Percentiles rank a stretch among this genome's conserved stretches.
phyloP scores from a whole-genome alignment of 2,797 vertebrate genomes.

The Capromys pilorides region DNA sequence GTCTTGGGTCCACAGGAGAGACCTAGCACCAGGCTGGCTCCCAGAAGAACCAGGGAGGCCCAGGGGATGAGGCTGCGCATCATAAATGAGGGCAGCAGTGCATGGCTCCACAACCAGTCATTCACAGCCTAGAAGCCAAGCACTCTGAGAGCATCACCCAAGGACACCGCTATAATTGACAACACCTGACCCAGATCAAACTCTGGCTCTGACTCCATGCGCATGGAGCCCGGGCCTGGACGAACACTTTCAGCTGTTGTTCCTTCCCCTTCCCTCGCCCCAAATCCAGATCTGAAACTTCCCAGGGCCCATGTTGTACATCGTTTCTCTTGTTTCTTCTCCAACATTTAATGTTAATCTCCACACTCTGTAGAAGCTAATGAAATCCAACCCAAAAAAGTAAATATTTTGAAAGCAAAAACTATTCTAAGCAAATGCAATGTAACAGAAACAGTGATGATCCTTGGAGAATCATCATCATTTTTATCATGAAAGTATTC shows the following conservation, averaged over 20 bases:
- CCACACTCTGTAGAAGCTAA: conserved; percentile 24
- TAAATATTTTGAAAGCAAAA: conserved; percentile 51
- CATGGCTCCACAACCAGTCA: not conserved
- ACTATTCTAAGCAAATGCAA: not conserved
- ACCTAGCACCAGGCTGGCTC: fast-evolving
- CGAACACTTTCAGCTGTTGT: not conserved
- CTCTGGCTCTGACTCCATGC: not conserved
- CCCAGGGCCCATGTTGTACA: not conserved
- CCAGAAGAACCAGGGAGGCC: not conserved
- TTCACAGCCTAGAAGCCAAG: not conserved
- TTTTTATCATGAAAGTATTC: not conserved
- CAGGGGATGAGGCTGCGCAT: not conserved
- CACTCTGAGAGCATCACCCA: not conserved
- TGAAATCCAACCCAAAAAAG: conserved; percentile 43
- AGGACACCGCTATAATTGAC: not conserved
- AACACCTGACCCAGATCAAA: not conserved
- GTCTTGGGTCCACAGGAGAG: no score
- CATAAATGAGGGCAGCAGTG: not conserved
- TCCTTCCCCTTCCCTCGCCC: not conserved
- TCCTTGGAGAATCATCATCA: not conserved
- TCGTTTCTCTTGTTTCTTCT: not conserved
- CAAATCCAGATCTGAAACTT: not conserved
- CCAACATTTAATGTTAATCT: not conserved
- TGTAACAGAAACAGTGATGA: not conserved
- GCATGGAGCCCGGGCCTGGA: not conserved